phyloP scores from a whole-genome alignment of 2,113 vertebrate species.

The Pelusios castaneus region DNA sequence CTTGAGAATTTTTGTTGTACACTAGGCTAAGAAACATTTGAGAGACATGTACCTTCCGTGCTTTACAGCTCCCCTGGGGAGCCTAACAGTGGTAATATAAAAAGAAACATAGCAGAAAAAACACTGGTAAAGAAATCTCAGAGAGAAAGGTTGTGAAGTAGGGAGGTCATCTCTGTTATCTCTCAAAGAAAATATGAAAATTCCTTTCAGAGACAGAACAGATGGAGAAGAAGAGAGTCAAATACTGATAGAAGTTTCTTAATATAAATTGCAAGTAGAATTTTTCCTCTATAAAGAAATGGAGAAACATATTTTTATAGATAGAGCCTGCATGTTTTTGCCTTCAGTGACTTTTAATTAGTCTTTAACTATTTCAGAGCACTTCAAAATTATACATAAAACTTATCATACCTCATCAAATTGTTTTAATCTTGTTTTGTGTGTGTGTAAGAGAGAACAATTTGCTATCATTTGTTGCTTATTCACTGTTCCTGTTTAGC shows the following conservation, averaged over 20 bases:
- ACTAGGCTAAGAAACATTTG: background rate
- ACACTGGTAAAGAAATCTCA: background rate
- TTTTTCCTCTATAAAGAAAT: background rate
- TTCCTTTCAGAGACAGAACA: background rate
- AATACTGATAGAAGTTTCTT: background rate
- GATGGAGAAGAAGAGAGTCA: background rate
- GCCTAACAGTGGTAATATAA: background rate
- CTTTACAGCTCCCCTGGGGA: background rate
- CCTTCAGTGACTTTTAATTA: background rate
- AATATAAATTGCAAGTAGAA: background rate
- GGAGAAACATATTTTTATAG: accelerated
- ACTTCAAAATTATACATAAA: background rate
- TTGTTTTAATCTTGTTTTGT: background rate
- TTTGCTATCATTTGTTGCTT: background rate
- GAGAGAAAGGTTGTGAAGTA: background rate
- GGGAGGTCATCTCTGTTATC: background rate
- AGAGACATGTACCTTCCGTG: background rate
- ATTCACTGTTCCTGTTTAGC: background rate
- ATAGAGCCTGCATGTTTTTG: background rate
- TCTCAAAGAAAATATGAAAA: background rate
- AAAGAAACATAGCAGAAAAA: background rate
- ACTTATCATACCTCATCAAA: background rate
- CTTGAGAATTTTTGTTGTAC: background rate
- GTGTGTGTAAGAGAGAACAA: background rate
- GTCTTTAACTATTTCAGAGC: background rate